Conservation (phyloP, 1,140 invertebrate genomes). For the Anastrepha obliqua region DNA sequence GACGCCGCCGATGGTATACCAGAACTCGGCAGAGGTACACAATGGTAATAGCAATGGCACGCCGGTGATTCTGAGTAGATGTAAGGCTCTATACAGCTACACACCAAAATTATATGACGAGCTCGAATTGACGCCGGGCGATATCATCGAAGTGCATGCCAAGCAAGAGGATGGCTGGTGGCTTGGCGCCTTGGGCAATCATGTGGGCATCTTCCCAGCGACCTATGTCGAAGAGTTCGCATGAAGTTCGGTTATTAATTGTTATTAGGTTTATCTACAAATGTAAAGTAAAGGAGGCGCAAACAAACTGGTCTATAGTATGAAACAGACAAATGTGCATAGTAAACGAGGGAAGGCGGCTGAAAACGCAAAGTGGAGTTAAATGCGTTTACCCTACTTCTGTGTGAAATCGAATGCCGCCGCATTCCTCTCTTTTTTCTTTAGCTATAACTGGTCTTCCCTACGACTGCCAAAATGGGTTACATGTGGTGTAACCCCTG, state of each 20-base stretch:
- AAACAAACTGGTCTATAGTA: not conserved
- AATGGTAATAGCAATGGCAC: conserved; percentile 62
- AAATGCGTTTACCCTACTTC: too few relatives aligned
- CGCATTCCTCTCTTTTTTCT: too few relatives aligned
- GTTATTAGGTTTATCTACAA: not conserved
- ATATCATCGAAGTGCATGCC: conserved; percentile 90
- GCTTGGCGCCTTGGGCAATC: conserved; percentile 90
- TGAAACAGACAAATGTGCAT: not conserved
- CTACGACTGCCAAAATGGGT: conserved; percentile 38
- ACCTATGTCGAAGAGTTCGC: conserved; percentile 88
- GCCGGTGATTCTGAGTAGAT: conserved; percentile 79
- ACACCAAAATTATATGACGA: conserved; percentile 92
- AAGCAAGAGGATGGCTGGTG: conserved; percentile 97
- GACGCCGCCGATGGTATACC: conserved; percentile 59
- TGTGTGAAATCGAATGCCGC: too few relatives aligned
- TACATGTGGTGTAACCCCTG: not conserved
- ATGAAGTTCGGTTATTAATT: conserved; percentile 54
- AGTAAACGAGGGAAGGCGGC: too few relatives aligned
- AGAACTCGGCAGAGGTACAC: conserved; percentile 67
- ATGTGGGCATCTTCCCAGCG: conserved; percentile 92
- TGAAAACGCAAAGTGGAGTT: too few relatives aligned
- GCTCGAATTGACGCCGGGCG: conserved; percentile 87
- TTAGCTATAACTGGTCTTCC: conserved; percentile 37
- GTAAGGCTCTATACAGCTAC: conserved; percentile 91
- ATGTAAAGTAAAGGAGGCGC: not conserved